A percentile compares a stretch with the other conserved stretches of the same genome.
Conservation (phyloP, 2,113 vertebrate species). For the Parus major region DNA sequence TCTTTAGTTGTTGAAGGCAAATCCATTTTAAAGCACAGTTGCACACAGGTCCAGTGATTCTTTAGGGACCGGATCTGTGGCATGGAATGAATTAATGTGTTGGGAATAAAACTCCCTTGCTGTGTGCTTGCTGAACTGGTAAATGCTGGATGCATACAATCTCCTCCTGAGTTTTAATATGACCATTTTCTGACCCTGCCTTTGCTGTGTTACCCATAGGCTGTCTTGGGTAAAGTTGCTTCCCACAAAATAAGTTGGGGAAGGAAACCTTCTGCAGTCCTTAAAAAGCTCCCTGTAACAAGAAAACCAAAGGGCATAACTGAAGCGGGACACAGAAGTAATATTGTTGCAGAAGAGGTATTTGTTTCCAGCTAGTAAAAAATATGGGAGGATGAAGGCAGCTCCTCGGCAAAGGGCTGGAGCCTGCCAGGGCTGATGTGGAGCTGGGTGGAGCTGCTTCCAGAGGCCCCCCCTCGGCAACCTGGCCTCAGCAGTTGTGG, state of each 20-base stretch:
- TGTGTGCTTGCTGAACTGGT: neutral
- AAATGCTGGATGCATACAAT: neutral
- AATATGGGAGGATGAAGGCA: neutral
- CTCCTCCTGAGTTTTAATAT: neutral
- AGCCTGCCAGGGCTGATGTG: neutral
- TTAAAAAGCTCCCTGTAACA: constrained; percentile 39
- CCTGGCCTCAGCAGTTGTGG: neutral
- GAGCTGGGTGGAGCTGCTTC: rapidly evolving
- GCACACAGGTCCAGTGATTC: neutral
- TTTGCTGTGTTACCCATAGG: neutral
- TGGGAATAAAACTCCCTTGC: neutral
- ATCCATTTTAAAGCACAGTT: neutral
- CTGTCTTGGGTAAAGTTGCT: neutral
- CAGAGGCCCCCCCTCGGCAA: no score
- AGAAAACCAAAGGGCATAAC: neutral
- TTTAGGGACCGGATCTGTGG: neutral
- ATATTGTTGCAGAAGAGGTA: neutral
- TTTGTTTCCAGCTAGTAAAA: neutral
- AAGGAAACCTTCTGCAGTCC: neutral
- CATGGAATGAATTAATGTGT: neutral
- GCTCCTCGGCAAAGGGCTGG: neutral
- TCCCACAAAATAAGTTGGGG: neutral
- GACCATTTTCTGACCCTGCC: neutral
- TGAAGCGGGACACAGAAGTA: neutral
- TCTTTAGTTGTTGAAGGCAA: neutral